Evolutionary conservation across 2,113 vertebrate genomes (phyloP).

Genomic region (Crotalus viridis): DNA sequence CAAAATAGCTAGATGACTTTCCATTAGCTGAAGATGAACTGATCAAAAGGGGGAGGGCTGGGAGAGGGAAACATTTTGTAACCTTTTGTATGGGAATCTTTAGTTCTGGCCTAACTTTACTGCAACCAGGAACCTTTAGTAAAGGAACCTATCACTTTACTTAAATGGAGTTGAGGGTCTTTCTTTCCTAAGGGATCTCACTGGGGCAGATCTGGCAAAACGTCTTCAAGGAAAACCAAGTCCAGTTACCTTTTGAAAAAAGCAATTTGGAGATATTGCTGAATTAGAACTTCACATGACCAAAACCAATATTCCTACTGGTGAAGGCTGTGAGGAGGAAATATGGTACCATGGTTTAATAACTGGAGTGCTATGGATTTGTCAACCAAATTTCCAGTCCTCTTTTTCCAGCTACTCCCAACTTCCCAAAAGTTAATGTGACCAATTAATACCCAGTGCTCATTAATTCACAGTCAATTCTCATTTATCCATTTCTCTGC

Average conservation of each 20-base stretch:
- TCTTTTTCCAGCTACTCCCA: too few species aligned
- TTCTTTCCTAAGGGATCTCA: not conserved
- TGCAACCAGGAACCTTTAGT: not conserved
- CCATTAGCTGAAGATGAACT: not conserved
- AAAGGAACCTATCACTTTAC: not conserved
- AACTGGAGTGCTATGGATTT: too few species aligned
- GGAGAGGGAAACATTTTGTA: accelerated
- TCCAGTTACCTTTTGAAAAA: not conserved
- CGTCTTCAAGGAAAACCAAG: not conserved
- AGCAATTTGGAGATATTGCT: not conserved
- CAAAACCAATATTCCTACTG: not conserved
- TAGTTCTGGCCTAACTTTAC: not conserved
- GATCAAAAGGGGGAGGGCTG: not conserved
- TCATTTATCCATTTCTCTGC: not conserved
- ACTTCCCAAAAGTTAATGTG: too few species aligned
- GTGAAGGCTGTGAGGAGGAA: not conserved
- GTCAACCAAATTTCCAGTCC: too few species aligned
- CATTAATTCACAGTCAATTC: not conserved
- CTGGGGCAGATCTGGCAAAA: not conserved
- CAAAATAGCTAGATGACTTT: not conserved
- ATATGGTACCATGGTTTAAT: not conserved
- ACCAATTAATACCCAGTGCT: not conserved
- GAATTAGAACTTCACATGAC: not conserved
- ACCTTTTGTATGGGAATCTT: not conserved
- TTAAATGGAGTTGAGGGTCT: not conserved